Evolutionary conservation across 2,888 invertebrate species (phyloP).

Genomic region (Drosophila melanocephala): DNA sequence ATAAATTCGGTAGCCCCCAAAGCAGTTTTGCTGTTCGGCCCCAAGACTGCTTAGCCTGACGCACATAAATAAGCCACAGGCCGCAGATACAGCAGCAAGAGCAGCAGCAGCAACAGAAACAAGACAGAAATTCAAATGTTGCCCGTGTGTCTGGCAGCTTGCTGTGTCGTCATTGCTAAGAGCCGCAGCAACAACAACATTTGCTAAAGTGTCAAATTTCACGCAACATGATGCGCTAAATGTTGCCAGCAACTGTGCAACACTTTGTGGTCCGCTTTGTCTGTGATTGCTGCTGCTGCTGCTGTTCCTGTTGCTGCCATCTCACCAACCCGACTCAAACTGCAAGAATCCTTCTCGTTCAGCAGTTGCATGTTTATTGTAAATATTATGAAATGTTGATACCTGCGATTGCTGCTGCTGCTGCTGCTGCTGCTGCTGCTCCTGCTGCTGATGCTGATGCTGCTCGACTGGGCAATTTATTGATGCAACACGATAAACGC

Average conservation of each 20-base stretch:
- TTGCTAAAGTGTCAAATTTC: conserved; percentile 80
- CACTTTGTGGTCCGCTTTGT: conserved; percentile 43
- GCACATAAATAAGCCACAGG: conserved; percentile 59
- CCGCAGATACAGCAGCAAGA: conserved; percentile 42
- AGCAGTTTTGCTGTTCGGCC: conserved; percentile 14
- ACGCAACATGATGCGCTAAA: conserved; percentile 81
- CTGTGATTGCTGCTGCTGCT: conserved; percentile 39
- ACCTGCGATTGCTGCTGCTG: conserved; percentile 62
- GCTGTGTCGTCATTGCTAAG: conserved; percentile 59
- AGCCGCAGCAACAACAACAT: conserved; percentile 47
- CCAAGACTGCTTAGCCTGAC: conserved; percentile 29
- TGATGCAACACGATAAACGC: conserved; percentile 78
- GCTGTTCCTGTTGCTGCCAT: conserved; percentile 19
- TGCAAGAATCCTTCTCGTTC: conserved; percentile 42
- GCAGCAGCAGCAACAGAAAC: conserved; percentile 23
- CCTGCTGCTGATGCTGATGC: conserved; percentile 19
- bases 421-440: conserved; percentile 34
- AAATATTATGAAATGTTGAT: conserved; percentile 82
- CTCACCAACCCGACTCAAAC: conserved; percentile 13
- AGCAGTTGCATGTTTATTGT: conserved; percentile 82
- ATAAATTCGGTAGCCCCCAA: conserved; percentile 75
- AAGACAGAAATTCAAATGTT: conserved; percentile 57
- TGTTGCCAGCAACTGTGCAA: conserved; percentile 76
- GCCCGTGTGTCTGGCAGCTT: conserved; percentile 70
- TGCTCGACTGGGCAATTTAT: conserved; percentile 64